Conservation (phyloP, 2,888 invertebrate species). For the Ichneumon xanthorius region DNA sequence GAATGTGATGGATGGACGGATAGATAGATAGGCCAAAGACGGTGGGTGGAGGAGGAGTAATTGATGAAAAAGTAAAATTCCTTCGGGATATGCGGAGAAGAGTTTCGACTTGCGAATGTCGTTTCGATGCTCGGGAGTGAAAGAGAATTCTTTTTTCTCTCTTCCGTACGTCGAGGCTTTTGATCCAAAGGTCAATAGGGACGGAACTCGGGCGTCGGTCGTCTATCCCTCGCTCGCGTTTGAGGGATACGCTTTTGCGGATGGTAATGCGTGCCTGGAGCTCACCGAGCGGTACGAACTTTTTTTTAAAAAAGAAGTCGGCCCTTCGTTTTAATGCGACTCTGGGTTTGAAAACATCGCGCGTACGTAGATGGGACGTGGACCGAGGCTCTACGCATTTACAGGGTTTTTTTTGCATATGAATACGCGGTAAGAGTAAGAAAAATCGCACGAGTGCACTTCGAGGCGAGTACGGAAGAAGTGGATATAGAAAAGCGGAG, state of each 20-base stretch:
- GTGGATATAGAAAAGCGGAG: conserved; percentile 2
- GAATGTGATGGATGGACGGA: not conserved
- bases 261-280: conserved; percentile 1
- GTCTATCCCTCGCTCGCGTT: not conserved
- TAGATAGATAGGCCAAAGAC: not conserved
- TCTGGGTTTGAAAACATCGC: not conserved
- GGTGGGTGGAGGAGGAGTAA: not conserved
- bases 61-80: conserved; percentile 11
- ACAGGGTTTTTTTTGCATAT: not conserved
- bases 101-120: conserved; percentile 3
- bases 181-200: conserved; percentile 5
- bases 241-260: not conserved
- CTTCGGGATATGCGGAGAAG: not conserved
- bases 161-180: not conserved
- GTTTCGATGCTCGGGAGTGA: not conserved
- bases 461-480: conserved; percentile 28
- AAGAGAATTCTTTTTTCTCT: not conserved
- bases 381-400: not conserved
- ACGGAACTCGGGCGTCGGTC: not conserved
- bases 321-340: not conserved
- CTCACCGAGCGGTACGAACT: not conserved
- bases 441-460: conserved; percentile 22
- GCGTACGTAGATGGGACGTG: not conserved
- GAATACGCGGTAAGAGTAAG: conserved; percentile 9
- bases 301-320: not conserved